phyloP scores from a whole-genome alignment of 2,888 invertebrate species.

The Alcis repandata region DNA sequence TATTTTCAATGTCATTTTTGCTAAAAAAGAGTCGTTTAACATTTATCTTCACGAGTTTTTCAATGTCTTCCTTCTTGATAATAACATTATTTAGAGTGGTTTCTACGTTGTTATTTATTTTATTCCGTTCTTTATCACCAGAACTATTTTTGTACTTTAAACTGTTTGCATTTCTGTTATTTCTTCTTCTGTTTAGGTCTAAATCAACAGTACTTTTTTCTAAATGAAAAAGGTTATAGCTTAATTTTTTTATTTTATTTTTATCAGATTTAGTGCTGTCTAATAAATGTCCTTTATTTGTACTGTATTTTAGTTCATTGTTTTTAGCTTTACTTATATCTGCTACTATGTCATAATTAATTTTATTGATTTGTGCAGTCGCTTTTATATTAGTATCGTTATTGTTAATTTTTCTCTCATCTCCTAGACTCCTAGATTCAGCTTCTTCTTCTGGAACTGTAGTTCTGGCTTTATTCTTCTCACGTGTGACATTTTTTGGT shows the following conservation, averaged over 20 bases:
- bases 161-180: neutral
- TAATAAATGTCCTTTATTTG: neutral
- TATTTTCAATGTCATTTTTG: neutral
- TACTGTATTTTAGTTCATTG: neutral
- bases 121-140: neutral
- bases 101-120: neutral
- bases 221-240: neutral
- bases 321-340: neutral
- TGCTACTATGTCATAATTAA: neutral
- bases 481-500: conserved; percentile 35
- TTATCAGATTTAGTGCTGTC: neutral
- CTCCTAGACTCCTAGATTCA: no score
- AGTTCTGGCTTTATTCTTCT: conserved; percentile 37
- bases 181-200: neutral
- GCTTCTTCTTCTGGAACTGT: conserved; percentile 19
- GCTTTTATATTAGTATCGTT: no score
- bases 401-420: neutral
- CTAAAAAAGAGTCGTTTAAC: neutral
- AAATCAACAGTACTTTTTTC: neutral
- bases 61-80: neutral
- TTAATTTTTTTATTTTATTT: neutral
- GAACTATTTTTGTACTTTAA: neutral
- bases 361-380: neutral
- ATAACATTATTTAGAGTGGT: neutral
- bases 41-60: neutral